phyloP scores from a whole-genome alignment of 2,888 invertebrate genomes.

The Eilema griseolum region DNA sequence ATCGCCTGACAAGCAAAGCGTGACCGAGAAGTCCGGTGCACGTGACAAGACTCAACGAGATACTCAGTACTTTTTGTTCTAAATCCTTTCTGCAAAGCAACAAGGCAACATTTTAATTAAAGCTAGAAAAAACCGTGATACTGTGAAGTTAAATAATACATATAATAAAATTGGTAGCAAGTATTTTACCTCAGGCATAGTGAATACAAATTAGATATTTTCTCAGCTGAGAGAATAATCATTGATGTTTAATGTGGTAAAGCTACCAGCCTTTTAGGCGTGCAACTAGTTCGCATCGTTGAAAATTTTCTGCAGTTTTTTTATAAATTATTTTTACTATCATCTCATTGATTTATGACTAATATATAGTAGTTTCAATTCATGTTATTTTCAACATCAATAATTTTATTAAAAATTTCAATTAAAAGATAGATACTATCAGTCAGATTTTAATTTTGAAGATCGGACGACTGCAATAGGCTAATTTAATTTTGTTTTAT shows the following conservation, averaged over 20 bases:
- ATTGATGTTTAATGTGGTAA: background rate
- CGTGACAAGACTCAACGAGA: slow-evolving; percentile 19
- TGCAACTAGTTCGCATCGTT: background rate
- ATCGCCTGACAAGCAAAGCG: slow-evolving; percentile 28
- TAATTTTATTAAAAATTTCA: background rate
- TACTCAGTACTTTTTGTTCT: background rate
- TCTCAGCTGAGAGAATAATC: background rate
- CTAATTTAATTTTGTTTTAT: too few species aligned
- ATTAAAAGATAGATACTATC: background rate
- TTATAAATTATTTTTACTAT: too few species aligned
- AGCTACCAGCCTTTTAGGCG: background rate
- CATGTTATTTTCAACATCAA: background rate
- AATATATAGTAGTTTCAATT: background rate
- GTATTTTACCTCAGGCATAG: background rate
- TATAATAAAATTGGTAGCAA: background rate
- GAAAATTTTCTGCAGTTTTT: background rate
- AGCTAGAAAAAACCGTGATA: background rate
- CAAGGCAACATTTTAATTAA: slow-evolving; percentile 1
- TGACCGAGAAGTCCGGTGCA: slow-evolving; percentile 23
- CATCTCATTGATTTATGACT: background rate
- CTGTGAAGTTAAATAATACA: background rate
- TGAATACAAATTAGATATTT: background rate
- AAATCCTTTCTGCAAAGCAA: slow-evolving; percentile 5
- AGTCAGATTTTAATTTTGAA: too few species aligned
- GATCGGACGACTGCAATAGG: too few species aligned